Conservation (phyloP, 2,797 vertebrate species). For the Chiloscyllium punctatum region DNA sequence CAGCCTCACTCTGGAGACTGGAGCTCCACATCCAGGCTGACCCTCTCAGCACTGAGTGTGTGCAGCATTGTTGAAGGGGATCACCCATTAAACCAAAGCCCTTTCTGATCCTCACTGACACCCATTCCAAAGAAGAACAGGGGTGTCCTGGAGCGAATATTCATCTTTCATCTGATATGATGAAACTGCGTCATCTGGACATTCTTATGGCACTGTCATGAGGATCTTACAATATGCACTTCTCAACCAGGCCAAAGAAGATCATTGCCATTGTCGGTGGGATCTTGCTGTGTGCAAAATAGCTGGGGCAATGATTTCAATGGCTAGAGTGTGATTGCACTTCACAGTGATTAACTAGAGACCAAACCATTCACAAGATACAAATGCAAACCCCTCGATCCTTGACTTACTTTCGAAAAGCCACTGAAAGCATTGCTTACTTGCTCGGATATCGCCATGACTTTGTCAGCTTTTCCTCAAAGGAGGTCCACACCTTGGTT, state of each 20-base stretch:
- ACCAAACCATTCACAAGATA: background rate
- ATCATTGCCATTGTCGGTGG: background rate
- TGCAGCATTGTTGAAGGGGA: background rate
- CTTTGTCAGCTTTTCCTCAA: conserved; percentile 75
- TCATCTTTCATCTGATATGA: background rate
- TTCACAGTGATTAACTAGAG: background rate
- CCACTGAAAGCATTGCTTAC: conserved; percentile 49
- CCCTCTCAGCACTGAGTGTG: background rate
- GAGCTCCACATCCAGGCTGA: background rate
- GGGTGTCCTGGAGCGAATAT: background rate
- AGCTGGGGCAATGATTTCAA: conserved; percentile 34
- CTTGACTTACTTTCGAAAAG: background rate
- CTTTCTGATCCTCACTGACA: background rate
- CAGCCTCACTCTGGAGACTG: background rate
- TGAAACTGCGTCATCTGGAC: background rate
- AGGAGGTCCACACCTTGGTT: conserved; percentile 69
- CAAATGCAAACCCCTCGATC: background rate
- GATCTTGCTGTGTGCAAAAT: background rate
- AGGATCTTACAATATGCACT: background rate
- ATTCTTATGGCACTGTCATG: background rate
- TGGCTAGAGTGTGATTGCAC: conserved; percentile 20
- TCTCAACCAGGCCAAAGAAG: conserved; percentile 22
- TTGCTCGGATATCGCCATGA: conserved; percentile 69
- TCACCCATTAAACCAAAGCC: background rate
- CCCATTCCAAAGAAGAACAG: background rate